Conservation (phyloP, 1,140 invertebrate species). For the Euglossa dilemma region DNA sequence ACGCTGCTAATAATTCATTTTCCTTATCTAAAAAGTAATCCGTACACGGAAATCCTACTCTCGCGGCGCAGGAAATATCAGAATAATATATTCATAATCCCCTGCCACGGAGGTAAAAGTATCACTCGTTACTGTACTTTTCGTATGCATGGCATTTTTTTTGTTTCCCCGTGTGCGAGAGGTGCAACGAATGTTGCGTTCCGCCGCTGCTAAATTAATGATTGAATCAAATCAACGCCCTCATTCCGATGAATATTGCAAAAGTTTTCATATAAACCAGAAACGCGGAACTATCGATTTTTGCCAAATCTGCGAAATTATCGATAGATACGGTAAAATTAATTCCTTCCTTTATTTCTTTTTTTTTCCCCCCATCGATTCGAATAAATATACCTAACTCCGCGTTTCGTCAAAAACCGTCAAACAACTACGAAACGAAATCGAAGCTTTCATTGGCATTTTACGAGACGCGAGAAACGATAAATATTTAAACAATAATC, state of each 20-base stretch:
- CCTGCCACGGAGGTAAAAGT: not conserved
- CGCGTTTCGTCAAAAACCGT: not conserved
- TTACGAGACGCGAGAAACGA: not conserved
- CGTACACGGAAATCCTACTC: not conserved
- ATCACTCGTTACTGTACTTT: not conserved
- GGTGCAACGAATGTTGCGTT: not conserved
- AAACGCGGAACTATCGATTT: not conserved
- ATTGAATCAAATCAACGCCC: not conserved
- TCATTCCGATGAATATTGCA: not conserved
- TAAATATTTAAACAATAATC: not conserved
- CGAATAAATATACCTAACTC: not conserved
- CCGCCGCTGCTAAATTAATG: not conserved
- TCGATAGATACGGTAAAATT: not conserved
- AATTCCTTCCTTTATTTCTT: not conserved
- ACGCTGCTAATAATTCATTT: not conserved
- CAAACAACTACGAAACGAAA: not conserved
- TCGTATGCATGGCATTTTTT: not conserved
- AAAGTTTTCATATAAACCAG: not conserved
- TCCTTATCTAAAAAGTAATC: not conserved
- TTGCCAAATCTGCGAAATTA: not conserved
- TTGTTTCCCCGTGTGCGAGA: not conserved
- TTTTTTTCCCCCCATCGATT: too few species aligned
- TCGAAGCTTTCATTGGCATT: not conserved
- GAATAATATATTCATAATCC: not conserved
- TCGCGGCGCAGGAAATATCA: not conserved